Base-by-base conservation (phyloP, 2,797 vertebrate genomes). In the Eulemur rubriventer region DNA sequence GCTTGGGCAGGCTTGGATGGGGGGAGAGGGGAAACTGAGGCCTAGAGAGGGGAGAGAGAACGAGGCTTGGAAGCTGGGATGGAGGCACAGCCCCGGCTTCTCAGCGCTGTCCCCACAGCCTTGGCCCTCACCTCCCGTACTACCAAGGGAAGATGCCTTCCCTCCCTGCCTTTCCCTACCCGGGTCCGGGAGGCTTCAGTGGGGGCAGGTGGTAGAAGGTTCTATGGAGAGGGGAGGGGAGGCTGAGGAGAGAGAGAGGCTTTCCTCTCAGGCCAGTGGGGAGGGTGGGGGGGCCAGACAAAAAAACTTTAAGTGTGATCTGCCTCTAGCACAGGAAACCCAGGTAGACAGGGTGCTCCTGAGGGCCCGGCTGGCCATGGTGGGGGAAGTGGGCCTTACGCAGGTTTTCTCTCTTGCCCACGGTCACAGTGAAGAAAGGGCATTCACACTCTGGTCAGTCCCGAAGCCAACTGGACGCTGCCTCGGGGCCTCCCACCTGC, bases 31-130 rank as follows among this genome's bases (percentile, higher is more conserved):
- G 90, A 94, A 96, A 97, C 95, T 90, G 95, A 96, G 96, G 59
- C 65, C 43, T 35, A 14, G 52, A 38, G 52, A 82, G 38, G 35
- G 38, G 28, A 91, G 72, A 69, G 48, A 24, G 70, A 81, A 38
- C n/a, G 26, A 61, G 41, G 55, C 35, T n/a, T 63, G 75, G 76
- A 69, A 22, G 35, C 33, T 0, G 24, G 52, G 59, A 98, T 97
- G 97, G 98, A 97, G 95, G 96, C 6, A 4, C 10, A 41, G 46
- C 24, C 65, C 33, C 6, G 22, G 57, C 33, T 80, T 80, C 81
- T 38, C 41, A 28, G 75, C 0, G 0, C 67, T 28, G 12, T 22
- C 69, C 69, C 18, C 4, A 4, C 38, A 48, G 35, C 33, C n/a
- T 52, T 43, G 5, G 28, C 17, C 3, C 20, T 33, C 46, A 43